Base-by-base conservation (phyloP, 1,140 invertebrate species). In the Mercenaria mercenaria region DNA sequence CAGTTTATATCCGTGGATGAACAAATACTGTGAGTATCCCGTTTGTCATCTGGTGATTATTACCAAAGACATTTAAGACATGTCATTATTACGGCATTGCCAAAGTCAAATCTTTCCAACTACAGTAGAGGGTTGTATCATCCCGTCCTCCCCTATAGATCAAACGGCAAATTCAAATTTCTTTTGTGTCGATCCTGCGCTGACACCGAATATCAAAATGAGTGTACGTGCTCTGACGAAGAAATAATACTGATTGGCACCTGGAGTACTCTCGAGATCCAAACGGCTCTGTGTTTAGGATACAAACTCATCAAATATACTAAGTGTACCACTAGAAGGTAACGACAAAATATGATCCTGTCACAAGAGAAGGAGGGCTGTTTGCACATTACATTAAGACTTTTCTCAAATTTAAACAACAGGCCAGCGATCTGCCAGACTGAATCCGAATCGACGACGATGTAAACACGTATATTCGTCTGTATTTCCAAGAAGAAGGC, bases 241-340 rank as follows among this genome's bases (percentile, higher is more conserved):
- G 72, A 96, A 29, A 82, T 95, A 39, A 39, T 84, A 0, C 86
- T 96, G 15, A 92, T 69, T 0, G 96, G 96, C n/a, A n/a, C n/a
- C n/a, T n/a, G n/a, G n/a, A n/a, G n/a, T n/a, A n/a, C n/a, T n/a
- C n/a, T n/a, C n/a, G 96, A 96, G 92, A 20, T 96, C 10, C 37
- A 81, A 41, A 93, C 95, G 84, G 96, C 96, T 0, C 37, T 95
- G 0, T 74, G 93, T 39, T 88, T 89, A 74, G 95, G 95, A 0
- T 96, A 96, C 64, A 90, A 91, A 89, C 91, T 96, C 56, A 4
- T 95, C 10, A 81, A 94, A 26, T 91, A 96, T 29, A 92, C 89
- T 64, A n/a, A 90, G 91, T 96, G 18, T 96, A 95, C 93, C 84
- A 95, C 41, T 92, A 59, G 39, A 4, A 18, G 8, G n/a, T n/a